Percentiles rank a stretch among this genome's conserved stretches.
Conservation (phyloP, 2,888 invertebrate genomes). For the Ceriagrion tenellum region DNA sequence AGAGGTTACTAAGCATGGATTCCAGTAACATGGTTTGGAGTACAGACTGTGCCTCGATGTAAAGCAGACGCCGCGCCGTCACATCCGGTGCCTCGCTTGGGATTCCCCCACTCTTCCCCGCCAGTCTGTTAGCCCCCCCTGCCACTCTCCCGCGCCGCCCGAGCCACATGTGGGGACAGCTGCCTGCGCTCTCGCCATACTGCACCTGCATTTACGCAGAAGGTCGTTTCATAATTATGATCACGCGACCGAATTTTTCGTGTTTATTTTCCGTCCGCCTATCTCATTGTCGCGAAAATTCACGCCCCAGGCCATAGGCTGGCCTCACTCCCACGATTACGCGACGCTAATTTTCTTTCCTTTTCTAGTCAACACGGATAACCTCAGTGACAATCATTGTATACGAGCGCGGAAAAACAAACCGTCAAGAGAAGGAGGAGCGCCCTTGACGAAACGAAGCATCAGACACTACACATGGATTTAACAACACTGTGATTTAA, state of each 20-base stretch:
- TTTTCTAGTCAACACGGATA: neutral
- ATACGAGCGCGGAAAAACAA: too few species aligned
- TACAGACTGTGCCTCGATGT: too few species aligned
- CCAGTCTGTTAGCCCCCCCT: neutral
- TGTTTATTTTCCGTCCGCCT: neutral
- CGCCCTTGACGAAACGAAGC: too few species aligned
- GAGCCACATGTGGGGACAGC: neutral
- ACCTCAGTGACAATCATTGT: neutral
- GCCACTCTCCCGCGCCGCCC: neutral
- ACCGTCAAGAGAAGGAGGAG: too few species aligned
- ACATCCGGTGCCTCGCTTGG: neutral
- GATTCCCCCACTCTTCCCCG: neutral
- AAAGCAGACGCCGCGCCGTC: too few species aligned
- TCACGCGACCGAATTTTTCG: neutral
- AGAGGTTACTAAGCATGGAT: too few species aligned
- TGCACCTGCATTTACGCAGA: neutral
- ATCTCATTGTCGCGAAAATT: neutral
- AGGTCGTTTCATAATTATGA: neutral
- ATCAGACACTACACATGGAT: too few species aligned
- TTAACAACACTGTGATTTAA: too few species aligned
- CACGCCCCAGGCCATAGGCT: neutral
- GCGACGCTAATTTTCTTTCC: neutral
- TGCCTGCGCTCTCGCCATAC: neutral
- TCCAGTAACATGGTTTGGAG: too few species aligned
- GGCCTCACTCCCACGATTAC: neutral